These are phyloP conservation scores for Epinotia nisella DNA, from an alignment of 2,888 invertebrate genomes.

Conservation along the genomic window DNA sequence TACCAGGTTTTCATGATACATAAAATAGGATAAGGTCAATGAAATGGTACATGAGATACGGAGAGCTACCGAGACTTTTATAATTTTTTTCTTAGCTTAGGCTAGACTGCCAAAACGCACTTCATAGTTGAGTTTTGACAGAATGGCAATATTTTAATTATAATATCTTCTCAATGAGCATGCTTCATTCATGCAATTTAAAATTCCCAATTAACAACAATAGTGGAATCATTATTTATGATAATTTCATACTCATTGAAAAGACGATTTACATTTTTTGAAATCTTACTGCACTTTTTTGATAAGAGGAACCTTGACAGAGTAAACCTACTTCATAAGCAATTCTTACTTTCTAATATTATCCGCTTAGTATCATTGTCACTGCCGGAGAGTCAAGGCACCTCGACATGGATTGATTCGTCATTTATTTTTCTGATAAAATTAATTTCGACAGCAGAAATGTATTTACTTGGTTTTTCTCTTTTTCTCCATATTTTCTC, in stretches of 20 bases:
- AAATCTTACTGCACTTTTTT: slow-evolving; percentile 82
- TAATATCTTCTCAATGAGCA: slow-evolving; percentile 69
- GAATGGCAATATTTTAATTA: slow-evolving; percentile 73
- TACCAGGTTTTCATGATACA: slow-evolving; percentile 62
- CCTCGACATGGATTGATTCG: slow-evolving; percentile 79
- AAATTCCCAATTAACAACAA: background rate
- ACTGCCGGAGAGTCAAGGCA: slow-evolving; percentile 71
- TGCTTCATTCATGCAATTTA: background rate
- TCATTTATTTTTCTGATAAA: slow-evolving; percentile 82
- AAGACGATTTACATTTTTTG: slow-evolving; percentile 70
- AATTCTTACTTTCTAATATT: slow-evolving; percentile 37
- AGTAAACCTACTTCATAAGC: slow-evolving; percentile 42
- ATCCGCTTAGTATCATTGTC: slow-evolving; percentile 40
- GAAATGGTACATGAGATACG: slow-evolving; percentile 57
- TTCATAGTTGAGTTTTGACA: slow-evolving; percentile 77
- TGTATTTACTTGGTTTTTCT: slow-evolving; percentile 90
- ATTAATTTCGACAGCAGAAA: slow-evolving; percentile 83
- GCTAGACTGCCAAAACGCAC: slow-evolving; percentile 81
- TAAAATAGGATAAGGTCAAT: slow-evolving; percentile 62
- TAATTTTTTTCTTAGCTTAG: slow-evolving; percentile 80
- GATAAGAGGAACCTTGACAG: slow-evolving; percentile 76
- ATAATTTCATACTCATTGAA: slow-evolving; percentile 60
- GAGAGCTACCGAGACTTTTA: slow-evolving; percentile 64
- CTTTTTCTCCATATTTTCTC: slow-evolving; percentile 91
- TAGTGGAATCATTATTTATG: background rate